phyloP scores from a whole-genome alignment of 1,140 invertebrate species.

The Brachionus koreanus region DNA sequence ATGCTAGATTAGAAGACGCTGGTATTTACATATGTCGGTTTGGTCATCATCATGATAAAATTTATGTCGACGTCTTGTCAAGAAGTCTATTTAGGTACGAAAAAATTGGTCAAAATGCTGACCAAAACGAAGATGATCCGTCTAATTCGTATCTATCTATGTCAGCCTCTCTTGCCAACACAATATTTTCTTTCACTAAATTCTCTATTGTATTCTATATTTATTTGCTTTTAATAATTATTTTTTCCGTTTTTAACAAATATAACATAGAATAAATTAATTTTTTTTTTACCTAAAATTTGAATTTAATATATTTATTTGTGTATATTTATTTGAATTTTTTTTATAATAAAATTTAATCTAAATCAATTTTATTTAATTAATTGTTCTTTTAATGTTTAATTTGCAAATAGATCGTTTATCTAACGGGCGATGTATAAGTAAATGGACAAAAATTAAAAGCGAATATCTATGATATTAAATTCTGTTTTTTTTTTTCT shows the following conservation, averaged over 20 bases:
- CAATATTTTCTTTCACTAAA: slow-evolving; percentile 21
- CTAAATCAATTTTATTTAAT: background rate
- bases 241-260: slow-evolving; percentile 38
- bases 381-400: no score
- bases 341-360: background rate
- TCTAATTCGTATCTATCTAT: background rate
- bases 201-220: slow-evolving; percentile 34
- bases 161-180: slow-evolving; percentile 18
- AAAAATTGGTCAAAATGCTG: background rate
- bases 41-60: slow-evolving; percentile 33
- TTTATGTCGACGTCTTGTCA: slow-evolving; percentile 10
- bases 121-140: background rate
- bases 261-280: slow-evolving; percentile 2
- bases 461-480: no score
- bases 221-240: slow-evolving; percentile 35
- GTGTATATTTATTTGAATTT: background rate
- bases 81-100: background rate
- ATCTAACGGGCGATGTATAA: no score
- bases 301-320: background rate
- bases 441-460: no score
- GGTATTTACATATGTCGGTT: slow-evolving; percentile 15
- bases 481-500: no score
- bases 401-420: no score
- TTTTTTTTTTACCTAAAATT: background rate
- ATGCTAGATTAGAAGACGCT: slow-evolving; percentile 2